These are phyloP conservation scores for Asbolus verrucosus DNA, from an alignment of 1,140 invertebrate genomes.

Conservation along the genomic window DNA sequence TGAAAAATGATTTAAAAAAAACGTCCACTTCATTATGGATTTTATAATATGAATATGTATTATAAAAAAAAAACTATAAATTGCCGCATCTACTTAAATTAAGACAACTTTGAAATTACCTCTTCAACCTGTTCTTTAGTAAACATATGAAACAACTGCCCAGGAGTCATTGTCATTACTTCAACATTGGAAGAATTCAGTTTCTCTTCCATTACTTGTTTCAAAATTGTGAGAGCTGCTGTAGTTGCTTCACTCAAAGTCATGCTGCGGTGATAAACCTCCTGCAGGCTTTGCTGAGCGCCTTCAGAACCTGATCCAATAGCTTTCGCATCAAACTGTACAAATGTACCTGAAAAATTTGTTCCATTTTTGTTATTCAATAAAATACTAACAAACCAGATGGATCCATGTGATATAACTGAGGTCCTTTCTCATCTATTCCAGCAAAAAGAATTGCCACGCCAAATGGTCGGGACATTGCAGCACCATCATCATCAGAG, in stretches of 20 bases:
- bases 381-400: constrained; percentile 70
- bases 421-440: constrained; percentile 87
- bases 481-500: constrained; percentile 92
- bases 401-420: constrained; percentile 98
- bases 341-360: constrained; percentile 81
- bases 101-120: constrained; percentile 85
- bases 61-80: neutral
- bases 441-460: constrained; percentile 94
- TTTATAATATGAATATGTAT: too few species aligned
- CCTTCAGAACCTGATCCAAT: constrained; percentile 99
- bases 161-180: constrained; percentile 92
- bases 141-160: constrained; percentile 90
- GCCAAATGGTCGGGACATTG: constrained; percentile 99
- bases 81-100: constrained; percentile 52
- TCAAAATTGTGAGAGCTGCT: constrained; percentile 92
- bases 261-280: constrained; percentile 83
- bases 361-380: neutral
- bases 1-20: too few species aligned
- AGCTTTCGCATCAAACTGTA: constrained; percentile 98
- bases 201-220: constrained; percentile 99
- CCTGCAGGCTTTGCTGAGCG: constrained; percentile 95
- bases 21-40: too few species aligned
- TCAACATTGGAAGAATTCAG: constrained; percentile 98
- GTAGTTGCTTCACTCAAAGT: constrained; percentile 96
- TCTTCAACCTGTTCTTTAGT: constrained; percentile 90